Percentiles rank a stretch among this genome's conserved stretches.
Conservation (phyloP, 2,113 vertebrate genomes). For the Cinclus cinclus region DNA sequence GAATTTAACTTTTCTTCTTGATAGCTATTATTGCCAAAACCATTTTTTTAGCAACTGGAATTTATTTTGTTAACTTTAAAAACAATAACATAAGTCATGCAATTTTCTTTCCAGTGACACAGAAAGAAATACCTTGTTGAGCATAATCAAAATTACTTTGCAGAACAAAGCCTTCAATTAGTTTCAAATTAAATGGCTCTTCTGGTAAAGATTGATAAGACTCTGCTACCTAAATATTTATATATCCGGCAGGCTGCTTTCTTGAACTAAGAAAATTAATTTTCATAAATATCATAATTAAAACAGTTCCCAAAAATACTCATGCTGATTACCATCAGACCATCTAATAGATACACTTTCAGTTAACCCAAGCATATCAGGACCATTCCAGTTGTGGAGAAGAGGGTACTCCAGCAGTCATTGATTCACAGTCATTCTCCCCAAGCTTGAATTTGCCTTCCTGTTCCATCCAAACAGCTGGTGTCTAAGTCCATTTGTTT, state of each 20-base stretch:
- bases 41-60: background rate
- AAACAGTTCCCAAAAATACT: background rate
- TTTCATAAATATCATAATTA: background rate
- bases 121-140: background rate
- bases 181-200: background rate
- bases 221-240: background rate
- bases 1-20: background rate
- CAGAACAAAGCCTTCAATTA: background rate
- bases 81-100: background rate
- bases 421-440: background rate
- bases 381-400: background rate
- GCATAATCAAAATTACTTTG: background rate
- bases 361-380: background rate
- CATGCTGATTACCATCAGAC: background rate
- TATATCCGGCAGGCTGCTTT: background rate
- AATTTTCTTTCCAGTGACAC: background rate
- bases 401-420: background rate
- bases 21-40: background rate
- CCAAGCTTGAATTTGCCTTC: background rate
- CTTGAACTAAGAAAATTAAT: background rate
- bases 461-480: background rate
- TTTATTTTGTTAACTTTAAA: background rate
- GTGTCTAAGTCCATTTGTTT: background rate
- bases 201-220: background rate
- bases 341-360: background rate